Evolutionary conservation across 1,140 invertebrate genomes (phyloP).

Genomic region (Drosophila jambulina): DNA sequence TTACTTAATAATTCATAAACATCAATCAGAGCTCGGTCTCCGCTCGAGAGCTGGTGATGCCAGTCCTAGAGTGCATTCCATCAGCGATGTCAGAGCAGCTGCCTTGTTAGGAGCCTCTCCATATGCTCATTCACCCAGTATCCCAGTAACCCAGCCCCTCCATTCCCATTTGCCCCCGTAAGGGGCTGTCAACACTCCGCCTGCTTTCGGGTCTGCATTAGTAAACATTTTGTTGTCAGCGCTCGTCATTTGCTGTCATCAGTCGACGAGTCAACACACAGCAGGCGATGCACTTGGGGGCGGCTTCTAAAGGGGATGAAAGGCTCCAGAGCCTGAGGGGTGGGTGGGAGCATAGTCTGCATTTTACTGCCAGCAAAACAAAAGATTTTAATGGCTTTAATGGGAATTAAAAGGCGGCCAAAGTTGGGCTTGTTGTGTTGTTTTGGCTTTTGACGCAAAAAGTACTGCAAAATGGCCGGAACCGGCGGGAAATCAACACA

Average conservation of each 20-base stretch:
- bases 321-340: neutral
- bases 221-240: slow-evolving; percentile 78
- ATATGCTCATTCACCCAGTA: slow-evolving; percentile 18
- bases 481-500: slow-evolving; percentile 13
- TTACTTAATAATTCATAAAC: slow-evolving; percentile 75
- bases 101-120: slow-evolving; percentile 38
- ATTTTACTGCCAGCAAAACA: slow-evolving; percentile 33
- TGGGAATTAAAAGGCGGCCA: slow-evolving; percentile 56
- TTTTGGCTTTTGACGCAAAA: slow-evolving; percentile 20
- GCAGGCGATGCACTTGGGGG: slow-evolving; percentile 24
- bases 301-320: neutral
- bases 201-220: slow-evolving; percentile 59
- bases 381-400: slow-evolving; percentile 69
- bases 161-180: neutral
- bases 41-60: slow-evolving; percentile 14
- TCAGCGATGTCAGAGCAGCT: slow-evolving; percentile 32
- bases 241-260: slow-evolving; percentile 72
- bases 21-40: slow-evolving; percentile 59
- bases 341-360: slow-evolving; percentile 5
- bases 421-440: slow-evolving; percentile 12
- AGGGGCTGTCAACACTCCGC: slow-evolving; percentile 38
- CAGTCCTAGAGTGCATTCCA: slow-evolving; percentile 49
- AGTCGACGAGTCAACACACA: slow-evolving; percentile 45
- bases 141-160: neutral
- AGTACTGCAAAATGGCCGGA: slow-evolving; percentile 8